Evolutionary conservation across 1,140 invertebrate genomes (phyloP), one percentile per base, ranked within the genome.

Genomic region (Pseudoatta argentina): DNA sequence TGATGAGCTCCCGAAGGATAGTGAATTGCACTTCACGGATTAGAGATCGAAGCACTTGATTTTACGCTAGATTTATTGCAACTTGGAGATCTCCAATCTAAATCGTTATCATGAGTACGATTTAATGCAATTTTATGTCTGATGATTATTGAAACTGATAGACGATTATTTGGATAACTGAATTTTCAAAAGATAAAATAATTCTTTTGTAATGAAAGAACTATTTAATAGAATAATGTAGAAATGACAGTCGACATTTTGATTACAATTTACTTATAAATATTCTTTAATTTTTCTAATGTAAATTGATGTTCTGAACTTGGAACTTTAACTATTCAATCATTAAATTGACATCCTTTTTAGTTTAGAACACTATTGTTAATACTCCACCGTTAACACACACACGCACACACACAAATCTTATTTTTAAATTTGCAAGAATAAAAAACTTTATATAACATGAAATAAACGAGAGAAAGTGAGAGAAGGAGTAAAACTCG

Each of bases 11-110:
- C 61, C 78, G 67, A 81, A 71, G 64, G 64, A 59, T 48, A 18
- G 55, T 21, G 55, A 73, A 51, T 83, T 48, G 55, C 67, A 61
- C 24, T n/a, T 24, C 39, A 21, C 24, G 48, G 39, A 83, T 83
- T 73, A 83, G 39, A 83, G 69, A 83, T 73, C 67, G 79, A 18
- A 44, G 79, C 79, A 59, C 16, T 59, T 59, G 79, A 82, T 73
- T 57, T 69, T 72, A 48, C 53, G 4, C 10, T 59, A 30, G 79
- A 73, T 73, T 82, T 73, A 61, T 73, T 59, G 39, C 69, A n/a
- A 48, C 34, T 73, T 34, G 39, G 18, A 61, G 39, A 61, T 53
- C 55, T 21, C 55, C 14, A 30, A 61, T 73, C 51, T 72, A 34
- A n/a, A 48, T 73, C 64, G 30, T 57, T 0, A 27, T 83, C 34